Base-by-base conservation (phyloP, 1,140 invertebrate species). In the Panulirus ornatus region DNA sequence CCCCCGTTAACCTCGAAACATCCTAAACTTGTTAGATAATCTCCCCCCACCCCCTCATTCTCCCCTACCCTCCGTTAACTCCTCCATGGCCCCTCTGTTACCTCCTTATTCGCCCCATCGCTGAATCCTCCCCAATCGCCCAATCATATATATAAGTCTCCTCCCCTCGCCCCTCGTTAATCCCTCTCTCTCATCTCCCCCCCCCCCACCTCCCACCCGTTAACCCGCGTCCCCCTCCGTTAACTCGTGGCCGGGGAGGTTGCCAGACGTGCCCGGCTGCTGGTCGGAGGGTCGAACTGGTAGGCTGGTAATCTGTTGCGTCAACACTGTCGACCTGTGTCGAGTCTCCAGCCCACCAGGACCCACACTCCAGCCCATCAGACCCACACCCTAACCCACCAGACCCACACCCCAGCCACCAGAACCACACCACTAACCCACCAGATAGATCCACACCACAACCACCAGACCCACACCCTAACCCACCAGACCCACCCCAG, bases 261-360 rank as follows among this genome's bases (percentile, higher is more conserved):
- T 22, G 34, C 44, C 70, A 58, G 84, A 86, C 84, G 84, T 86
- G 84, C 76, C 84, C 54, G 5, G 44, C 22, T 36, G 70, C 44
- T 71, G 70, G 44, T 44, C 27, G 27, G 71, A n/a, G 73, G 84
- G n/a, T 47, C 36, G 34, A 51, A 44, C 38, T 34, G 71, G 84
- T 47, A 76, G 76, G 54, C 36, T 40, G 34, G 73, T 86, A 86
- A 86, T 86, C 84, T 76, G 76, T 86, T 86, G 73, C 71, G 84
- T 86, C 84, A 86, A 86, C 84, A 86, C 44, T 14, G 36, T 9
- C 44, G 47, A 38, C 51, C 58, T 58, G n/a, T n/a, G n/a, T n/a
- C n/a, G n/a, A n/a, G n/a, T n/a, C n/a, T n/a, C n/a, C 42, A 5
- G 54, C 30, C 78, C 78, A 36, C 30, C 76, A 47, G 14, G 22